Base-by-base conservation (phyloP, 2,797 vertebrate species). In the Peromyscus eremicus region DNA sequence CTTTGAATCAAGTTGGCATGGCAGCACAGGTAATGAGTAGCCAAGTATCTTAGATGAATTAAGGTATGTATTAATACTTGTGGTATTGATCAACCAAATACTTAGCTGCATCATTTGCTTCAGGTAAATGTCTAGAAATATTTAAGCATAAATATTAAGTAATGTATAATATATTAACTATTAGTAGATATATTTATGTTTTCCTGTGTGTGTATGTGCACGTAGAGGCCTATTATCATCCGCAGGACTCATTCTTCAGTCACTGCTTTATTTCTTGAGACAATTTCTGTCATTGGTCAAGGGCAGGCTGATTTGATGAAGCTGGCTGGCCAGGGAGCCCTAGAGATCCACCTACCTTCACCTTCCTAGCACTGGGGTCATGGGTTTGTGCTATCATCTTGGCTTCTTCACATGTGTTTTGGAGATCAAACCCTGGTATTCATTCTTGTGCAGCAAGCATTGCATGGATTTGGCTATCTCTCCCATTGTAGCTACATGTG, bases 61-160 rank as follows among this genome's bases (percentile, higher is more conserved):
- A 19, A 25, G 19, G 0, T 90, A 17, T 90, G 62, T 91, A 55
- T 55, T 66, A 43, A 68, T 68, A n/a, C 76, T 91, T 83, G 37
- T 83, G 14, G 80, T 37, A 10, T 57, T 7, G 49, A 40, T 70
- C 77, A 13, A 34, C 29, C 13, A 83, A 32, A 32, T 25, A 70
- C 55, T 25, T 82, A 55, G 32, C 12, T 32, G 46, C 46, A 62
- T 37, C 46, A 93, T 64, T 81, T 21, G 6, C 66, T 23, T 85
- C 79, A 0, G 25, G 14, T 89, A 32, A 84, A 75, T 89, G 49
- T 46, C 66, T 86, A 64, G 32, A 94, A 89, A 86, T 88, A 37
- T 62, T 90, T 85, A 43, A 75, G 57, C 4, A 52, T 32, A 32
- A 52, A 79, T 34, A 79, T 79, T 34, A 52, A 49, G 32, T 79